phyloP scores from a whole-genome alignment of 2,888 invertebrate species.

The Plusia festucae region DNA sequence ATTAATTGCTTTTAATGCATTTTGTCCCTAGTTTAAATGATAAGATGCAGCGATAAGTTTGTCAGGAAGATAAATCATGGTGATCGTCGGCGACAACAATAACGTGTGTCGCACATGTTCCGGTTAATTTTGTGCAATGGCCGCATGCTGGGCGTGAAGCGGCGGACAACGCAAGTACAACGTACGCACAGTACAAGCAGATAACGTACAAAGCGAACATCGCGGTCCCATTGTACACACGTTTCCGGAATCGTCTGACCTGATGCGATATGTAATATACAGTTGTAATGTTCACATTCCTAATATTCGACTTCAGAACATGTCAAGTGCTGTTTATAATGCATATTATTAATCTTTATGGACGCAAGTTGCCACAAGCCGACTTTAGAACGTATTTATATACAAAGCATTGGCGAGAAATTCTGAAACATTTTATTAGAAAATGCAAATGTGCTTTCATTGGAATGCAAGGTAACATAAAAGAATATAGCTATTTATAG shows the following conservation, averaged over 20 bases:
- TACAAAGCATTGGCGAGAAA: conserved; percentile 30
- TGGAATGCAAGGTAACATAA: conserved; percentile 15
- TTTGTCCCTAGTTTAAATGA: conserved; percentile 51
- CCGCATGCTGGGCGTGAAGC: conserved; percentile 74
- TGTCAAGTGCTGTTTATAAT: conserved; percentile 24
- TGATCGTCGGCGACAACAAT: conserved; percentile 70
- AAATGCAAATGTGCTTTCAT: conserved; percentile 22
- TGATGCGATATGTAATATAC: conserved; percentile 52
- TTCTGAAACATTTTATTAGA: conserved; percentile 42
- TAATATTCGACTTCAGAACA: conserved; percentile 22
- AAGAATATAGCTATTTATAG: conserved; percentile 18
- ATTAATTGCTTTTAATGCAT: conserved; percentile 47
- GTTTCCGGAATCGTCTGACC: conserved; percentile 68
- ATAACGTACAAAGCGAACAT: conserved; percentile 67
- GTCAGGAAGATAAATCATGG: conserved; percentile 75
- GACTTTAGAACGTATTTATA: conserved; percentile 43
- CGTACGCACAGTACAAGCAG: conserved; percentile 54
- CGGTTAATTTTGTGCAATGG: conserved; percentile 75
- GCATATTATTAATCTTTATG: conserved; percentile 31
- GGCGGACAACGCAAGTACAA: conserved; percentile 42
- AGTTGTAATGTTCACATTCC: conserved; percentile 29
- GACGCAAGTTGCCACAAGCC: conserved; percentile 22
- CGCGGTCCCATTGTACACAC: conserved; percentile 66
- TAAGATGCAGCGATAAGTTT: conserved; percentile 66
- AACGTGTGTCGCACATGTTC: conserved; percentile 78